These are phyloP conservation scores for Danaus plexippus DNA, from an alignment of 1,140 invertebrate species.

Conservation along the genomic window DNA sequence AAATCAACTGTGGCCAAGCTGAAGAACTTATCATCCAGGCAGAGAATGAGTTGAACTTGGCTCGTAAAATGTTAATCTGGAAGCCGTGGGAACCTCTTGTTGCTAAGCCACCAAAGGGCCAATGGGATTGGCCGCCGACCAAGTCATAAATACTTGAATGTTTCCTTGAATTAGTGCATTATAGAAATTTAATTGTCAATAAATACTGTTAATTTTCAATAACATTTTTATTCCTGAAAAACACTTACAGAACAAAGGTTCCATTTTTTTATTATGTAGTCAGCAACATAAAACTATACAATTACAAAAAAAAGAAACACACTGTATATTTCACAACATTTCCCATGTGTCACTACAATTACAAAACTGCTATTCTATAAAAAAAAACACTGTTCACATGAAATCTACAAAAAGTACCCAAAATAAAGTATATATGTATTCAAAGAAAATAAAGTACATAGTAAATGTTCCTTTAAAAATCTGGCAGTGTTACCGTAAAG, in stretches of 20 bases:
- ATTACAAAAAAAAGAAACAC: no score
- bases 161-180: constrained; percentile 5
- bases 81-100: constrained; percentile 94
- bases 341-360: no score
- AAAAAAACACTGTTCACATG: no score
- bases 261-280: not conserved
- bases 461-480: no score
- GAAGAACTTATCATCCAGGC: constrained; percentile 94
- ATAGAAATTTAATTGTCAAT: constrained; percentile 3
- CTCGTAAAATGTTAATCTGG: constrained; percentile 88
- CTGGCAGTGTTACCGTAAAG: no score
- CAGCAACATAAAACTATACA: no score
- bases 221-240: constrained; percentile 18
- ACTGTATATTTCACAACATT: no score
- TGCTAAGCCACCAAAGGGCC: constrained; percentile 81
- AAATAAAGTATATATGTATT: no score
- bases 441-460: no score
- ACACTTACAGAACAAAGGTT: constrained; percentile 12
- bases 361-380: no score
- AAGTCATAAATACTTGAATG: constrained; percentile 39
- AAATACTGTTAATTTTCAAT: constrained; percentile 12
- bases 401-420: no score
- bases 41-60: constrained; percentile 88
- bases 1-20: constrained; percentile 91
- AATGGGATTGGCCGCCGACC: constrained; percentile 95